Conservation (phyloP, 1,140 invertebrate genomes). For the Drosophila arizonae region DNA sequence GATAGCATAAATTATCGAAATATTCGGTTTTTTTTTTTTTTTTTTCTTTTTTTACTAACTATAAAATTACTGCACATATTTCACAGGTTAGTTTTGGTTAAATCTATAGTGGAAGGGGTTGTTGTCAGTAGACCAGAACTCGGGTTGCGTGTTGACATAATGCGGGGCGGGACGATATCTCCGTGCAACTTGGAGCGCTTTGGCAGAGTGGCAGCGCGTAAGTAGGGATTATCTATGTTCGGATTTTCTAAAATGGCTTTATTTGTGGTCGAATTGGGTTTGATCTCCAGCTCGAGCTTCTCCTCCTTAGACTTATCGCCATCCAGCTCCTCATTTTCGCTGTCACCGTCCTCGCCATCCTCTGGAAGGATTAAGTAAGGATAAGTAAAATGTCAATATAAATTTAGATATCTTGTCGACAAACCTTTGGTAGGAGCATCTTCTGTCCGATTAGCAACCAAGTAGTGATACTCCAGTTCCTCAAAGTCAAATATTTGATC, state of each 20-base stretch:
- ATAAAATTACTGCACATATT: conserved; percentile 1
- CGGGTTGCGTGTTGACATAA: conserved; percentile 18
- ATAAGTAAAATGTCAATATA: background rate
- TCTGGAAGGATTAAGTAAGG: conserved; percentile 58
- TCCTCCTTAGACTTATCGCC: conserved; percentile 83
- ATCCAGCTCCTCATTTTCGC: conserved; percentile 71
- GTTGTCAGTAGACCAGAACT: background rate
- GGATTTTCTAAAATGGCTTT: conserved; percentile 83
- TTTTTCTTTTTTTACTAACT: background rate
- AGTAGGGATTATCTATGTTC: conserved; percentile 93
- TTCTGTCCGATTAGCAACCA: conserved; percentile 82
- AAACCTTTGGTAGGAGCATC: conserved; percentile 75
- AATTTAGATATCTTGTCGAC: conserved; percentile 74
- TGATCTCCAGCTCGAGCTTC: conserved; percentile 83
- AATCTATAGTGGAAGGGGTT: conserved; percentile 50
- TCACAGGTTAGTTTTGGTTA: conserved; percentile 47
- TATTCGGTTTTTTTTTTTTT: background rate
- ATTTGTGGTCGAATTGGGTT: conserved; percentile 65
- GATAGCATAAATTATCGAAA: conserved; percentile 2
- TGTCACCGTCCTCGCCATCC: conserved; percentile 69
- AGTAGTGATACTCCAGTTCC: conserved; percentile 92
- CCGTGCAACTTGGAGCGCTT: conserved; percentile 75
- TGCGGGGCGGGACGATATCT: conserved; percentile 1
- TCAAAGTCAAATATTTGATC: conserved; percentile 98
- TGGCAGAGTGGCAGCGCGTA: conserved; percentile 91